Evolutionary conservation across 2,113 vertebrate species (phyloP), one percentile per base, ranked within the genome.

Genomic region (Cathartes aura): DNA sequence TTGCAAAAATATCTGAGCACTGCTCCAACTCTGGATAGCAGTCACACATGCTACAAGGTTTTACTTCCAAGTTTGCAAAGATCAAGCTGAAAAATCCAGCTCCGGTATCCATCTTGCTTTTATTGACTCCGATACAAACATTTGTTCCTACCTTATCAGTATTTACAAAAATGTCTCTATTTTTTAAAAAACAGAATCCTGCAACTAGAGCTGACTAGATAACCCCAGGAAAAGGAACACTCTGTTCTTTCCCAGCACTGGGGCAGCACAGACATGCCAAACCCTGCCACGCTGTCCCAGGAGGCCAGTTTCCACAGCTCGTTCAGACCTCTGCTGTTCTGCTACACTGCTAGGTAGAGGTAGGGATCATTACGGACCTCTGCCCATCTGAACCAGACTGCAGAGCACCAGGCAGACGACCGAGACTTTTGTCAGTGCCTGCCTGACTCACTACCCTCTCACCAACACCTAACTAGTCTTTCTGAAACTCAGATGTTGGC

Each of bases 331-430:
- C 0, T 2, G 45, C 79, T 30, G 38, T 14, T 15, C 34, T 5
- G 2, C 50, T 19, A 8, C 15, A 0, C 59, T 15, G 29, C 55
- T 6, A 8, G 15, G 23, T 15, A 23, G 11, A 9, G 48, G 16
- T 0, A 22, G 24, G 30, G 26, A 12, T 9, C n/a, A 5, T 9
- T 8, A 5, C 1, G 2, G 64, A 48, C 52, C 56, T 29, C 63
- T 59, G 30, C 26, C 18, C 11, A 4, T 2, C 38, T 15, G 12
- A 26, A 4, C 20, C 48, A 38, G 27, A 2, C 15, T 7, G 52
- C 24, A 29, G 53, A 43, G 29, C 63, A 27, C 40, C 45, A 58
- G 38, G 15, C 21, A 21, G n/a, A 40, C 1, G 0, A 48, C 23
- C 1, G 0, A 26, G 38, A 58, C 42, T 45, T 66, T 2, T 19